Percentiles rank a stretch among this genome's conserved stretches.
phyloP scores from a whole-genome alignment of 2,113 vertebrate species.

The Indri indri region DNA sequence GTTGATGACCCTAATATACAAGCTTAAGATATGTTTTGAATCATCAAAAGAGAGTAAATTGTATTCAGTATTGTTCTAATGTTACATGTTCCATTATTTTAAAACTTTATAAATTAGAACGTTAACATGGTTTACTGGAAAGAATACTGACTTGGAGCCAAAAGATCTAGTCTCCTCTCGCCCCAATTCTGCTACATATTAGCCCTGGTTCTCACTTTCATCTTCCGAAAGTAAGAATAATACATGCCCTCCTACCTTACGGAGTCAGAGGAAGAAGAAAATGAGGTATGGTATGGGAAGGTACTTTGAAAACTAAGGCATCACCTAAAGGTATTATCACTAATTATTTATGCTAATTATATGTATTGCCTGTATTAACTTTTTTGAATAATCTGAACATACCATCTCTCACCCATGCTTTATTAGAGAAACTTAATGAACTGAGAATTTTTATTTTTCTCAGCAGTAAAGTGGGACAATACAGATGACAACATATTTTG shows the following conservation, averaged over 20 bases:
- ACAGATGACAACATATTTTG: neutral
- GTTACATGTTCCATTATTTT: neutral
- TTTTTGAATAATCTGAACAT: neutral
- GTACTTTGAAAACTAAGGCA: neutral
- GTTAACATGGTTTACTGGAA: neutral
- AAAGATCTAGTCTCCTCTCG: neutral
- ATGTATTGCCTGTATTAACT: neutral
- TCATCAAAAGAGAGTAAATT: neutral
- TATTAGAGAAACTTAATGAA: slow-evolving; percentile 14
- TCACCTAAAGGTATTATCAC: neutral
- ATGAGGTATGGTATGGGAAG: neutral
- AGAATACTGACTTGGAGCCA: neutral
- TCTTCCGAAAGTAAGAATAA: slow-evolving; percentile 6
- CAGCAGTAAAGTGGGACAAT: neutral
- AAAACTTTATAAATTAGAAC: slow-evolving; percentile 17
- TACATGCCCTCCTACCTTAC: neutral
- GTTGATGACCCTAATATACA: neutral
- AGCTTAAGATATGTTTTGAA: neutral
- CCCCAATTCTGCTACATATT: neutral
- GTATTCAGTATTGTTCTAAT: neutral
- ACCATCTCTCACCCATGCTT: neutral
- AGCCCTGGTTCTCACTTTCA: neutral
- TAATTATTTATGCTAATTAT: neutral
- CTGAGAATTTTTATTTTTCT: slow-evolving; percentile 23
- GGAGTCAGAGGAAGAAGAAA: neutral